Evolutionary conservation across 2,113 vertebrate species (phyloP).

Genomic region (Pseudorhombus dupliciocellatus): DNA sequence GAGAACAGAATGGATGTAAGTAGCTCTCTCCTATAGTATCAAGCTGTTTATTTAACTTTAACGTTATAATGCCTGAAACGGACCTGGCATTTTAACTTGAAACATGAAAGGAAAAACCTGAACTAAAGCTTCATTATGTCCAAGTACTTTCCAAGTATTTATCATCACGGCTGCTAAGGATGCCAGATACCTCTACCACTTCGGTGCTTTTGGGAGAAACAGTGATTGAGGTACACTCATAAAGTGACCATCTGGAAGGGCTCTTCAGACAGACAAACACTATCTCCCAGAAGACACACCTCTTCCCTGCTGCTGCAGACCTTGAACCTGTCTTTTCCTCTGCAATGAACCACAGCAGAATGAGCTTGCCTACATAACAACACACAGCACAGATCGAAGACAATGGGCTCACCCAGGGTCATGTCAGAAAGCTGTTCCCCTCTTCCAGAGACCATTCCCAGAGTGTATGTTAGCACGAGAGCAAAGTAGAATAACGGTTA

Average conservation of each 20-base stretch:
- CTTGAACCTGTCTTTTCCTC: conserved; percentile 48
- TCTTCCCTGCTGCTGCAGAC: conserved; percentile 33
- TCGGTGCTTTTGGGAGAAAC: conserved; percentile 38
- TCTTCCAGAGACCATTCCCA: conserved; percentile 16
- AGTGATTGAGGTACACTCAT: conserved; percentile 58
- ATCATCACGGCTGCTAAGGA: conserved; percentile 12
- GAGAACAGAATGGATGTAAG: not conserved
- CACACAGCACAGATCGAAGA: conserved; percentile 6
- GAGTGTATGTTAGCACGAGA: conserved; percentile 14
- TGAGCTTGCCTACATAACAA: conserved; percentile 4
- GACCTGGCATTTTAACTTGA: not conserved
- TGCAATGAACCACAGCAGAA: not conserved
- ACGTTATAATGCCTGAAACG: not conserved
- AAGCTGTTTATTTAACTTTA: not conserved
- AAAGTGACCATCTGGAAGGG: conserved; percentile 62
- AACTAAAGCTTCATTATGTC: not conserved
- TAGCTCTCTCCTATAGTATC: not conserved
- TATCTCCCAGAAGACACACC: conserved; percentile 35
- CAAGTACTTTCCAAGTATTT: not conserved
- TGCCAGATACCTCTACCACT: conserved; percentile 32
- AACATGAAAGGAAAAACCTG: not conserved
- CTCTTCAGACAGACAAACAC: conserved; percentile 38
- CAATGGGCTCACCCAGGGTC: not conserved
- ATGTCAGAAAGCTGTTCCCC: conserved; percentile 17
- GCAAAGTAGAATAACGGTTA: conserved; percentile 14